Percentiles rank a stretch among this genome's conserved stretches.
Evolutionary conservation across 2,113 vertebrate species (phyloP).

Genomic region (Rhynchomys soricoides): DNA sequence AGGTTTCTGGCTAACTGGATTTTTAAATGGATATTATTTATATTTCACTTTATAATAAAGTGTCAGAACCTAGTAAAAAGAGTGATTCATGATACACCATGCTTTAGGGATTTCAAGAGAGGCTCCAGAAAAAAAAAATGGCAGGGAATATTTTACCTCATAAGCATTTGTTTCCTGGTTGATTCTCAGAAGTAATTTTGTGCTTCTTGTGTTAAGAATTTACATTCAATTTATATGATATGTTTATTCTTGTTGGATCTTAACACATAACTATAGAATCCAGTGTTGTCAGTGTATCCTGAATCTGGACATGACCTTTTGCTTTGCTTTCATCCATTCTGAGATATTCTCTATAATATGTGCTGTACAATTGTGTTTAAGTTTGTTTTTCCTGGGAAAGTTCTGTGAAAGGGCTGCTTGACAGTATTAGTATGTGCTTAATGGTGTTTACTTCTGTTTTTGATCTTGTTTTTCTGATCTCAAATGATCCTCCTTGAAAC

Average conservation of each 20-base stretch:
- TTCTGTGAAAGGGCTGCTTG: background rate
- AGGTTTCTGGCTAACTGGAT: background rate
- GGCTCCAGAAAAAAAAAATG: background rate
- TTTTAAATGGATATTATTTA: background rate
- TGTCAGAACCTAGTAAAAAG: background rate
- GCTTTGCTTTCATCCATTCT: background rate
- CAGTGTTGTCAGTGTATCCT: background rate
- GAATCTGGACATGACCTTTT: background rate
- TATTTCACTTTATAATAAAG: background rate
- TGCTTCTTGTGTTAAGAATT: background rate
- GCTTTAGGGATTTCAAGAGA: background rate
- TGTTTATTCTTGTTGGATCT: background rate
- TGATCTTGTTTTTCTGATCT: background rate
- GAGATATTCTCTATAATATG: background rate
- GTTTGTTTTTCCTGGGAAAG: too few species aligned
- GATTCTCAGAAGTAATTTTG: background rate
- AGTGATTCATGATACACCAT: background rate
- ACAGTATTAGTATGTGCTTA: background rate
- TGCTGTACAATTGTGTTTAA: too few species aligned
- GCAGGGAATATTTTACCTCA: background rate
- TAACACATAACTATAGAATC: background rate
- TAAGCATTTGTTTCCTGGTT: background rate
- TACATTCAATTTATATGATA: background rate
- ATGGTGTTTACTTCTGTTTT: background rate
- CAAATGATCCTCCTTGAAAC: background rate